Percentiles rank a stretch among this genome's conserved stretches.
phyloP scores from a whole-genome alignment of 2,113 vertebrate genomes.

The Oostethus manadensis region DNA sequence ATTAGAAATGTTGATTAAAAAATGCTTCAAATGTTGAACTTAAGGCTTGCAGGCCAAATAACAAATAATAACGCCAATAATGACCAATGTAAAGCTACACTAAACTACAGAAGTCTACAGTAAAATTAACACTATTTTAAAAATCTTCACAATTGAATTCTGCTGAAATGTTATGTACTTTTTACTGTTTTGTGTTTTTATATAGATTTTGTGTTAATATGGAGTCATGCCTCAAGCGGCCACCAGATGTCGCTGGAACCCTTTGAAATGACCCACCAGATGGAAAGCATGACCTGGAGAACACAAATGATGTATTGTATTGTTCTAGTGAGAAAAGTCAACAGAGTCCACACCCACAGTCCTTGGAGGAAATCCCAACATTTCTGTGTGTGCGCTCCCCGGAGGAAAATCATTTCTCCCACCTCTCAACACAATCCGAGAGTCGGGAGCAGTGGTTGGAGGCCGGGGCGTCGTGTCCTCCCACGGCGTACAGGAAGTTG shows the following conservation, averaged over 20 bases:
- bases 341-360: conserved; percentile 8
- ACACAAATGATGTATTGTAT: conserved; percentile 10
- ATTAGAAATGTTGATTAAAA: too few species aligned
- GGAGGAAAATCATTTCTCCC: conserved; percentile 9
- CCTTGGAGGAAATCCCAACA: not conserved
- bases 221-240: not conserved
- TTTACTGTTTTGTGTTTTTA: too few species aligned
- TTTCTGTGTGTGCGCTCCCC: conserved; percentile 10
- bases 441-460: conserved; percentile 91
- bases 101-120: too few species aligned
- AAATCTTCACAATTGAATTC: too few species aligned
- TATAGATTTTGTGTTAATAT: not conserved
- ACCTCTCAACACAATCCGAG: conserved; percentile 93
- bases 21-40: not conserved
- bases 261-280: conserved; percentile 21
- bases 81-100: too few species aligned
- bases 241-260: conserved; percentile 65
- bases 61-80: too few species aligned
- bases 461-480: conserved; percentile 91
- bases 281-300: conserved; percentile 6
- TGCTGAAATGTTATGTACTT: not conserved
- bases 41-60: too few species aligned
- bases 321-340: conserved; percentile 14
- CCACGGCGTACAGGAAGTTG: conserved; percentile 88
- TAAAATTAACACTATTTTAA: too few species aligned